Conservation (phyloP, 2,888 invertebrate species). For the Galerucella calmariensis region DNA sequence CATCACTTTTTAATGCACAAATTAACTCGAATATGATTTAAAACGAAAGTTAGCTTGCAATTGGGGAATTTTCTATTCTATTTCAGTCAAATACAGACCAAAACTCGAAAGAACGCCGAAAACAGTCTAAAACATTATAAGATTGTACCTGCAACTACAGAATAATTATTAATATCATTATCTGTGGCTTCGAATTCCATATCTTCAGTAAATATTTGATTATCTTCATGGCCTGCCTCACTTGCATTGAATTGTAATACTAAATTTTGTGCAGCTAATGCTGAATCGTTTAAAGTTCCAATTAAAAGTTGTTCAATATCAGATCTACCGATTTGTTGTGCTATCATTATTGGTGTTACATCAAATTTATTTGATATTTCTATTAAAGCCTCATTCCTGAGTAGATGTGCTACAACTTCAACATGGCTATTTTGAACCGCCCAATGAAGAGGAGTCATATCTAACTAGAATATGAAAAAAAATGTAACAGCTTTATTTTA, state of each 20-base stretch:
- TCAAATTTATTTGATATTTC: constrained; percentile 77
- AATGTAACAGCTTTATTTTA: neutral
- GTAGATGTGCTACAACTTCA: constrained; percentile 74
- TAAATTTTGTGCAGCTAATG: constrained; percentile 53
- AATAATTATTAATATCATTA: constrained; percentile 26
- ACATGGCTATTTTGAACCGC: constrained; percentile 85
- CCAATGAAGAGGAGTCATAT: constrained; percentile 96
- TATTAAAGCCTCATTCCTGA: constrained; percentile 80
- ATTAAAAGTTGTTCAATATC: constrained; percentile 72
- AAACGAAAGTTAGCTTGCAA: too few species aligned
- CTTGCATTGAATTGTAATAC: constrained; percentile 50
- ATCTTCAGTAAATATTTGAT: constrained; percentile 45
- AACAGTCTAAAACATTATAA: too few species aligned
- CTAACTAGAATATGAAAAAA: constrained; percentile 68
- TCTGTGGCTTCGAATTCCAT: constrained; percentile 41
- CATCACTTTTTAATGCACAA: neutral
- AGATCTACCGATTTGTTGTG: constrained; percentile 72
- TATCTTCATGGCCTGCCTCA: constrained; percentile 34
- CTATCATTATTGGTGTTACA: constrained; percentile 76
- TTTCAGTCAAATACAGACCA: too few species aligned
- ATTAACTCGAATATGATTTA: too few species aligned
- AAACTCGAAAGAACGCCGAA: too few species aligned
- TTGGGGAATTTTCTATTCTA: too few species aligned
- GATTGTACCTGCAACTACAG: constrained; percentile 21
- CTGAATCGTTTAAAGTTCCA: constrained; percentile 51